Base-by-base conservation (phyloP, 2,888 invertebrate species). In the Drosophila yooni region DNA sequence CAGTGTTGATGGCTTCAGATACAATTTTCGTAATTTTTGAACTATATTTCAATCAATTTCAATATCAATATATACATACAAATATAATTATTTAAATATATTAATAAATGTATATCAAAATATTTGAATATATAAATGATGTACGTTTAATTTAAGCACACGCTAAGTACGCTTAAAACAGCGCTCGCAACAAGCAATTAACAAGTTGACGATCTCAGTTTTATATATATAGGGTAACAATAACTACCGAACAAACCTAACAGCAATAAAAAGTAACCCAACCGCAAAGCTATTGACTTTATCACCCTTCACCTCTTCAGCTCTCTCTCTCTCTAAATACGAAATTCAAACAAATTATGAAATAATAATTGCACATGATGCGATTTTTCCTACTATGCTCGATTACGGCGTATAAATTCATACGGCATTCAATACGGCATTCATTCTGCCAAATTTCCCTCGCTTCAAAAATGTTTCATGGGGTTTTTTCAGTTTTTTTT, bases 341-440 rank as follows among this genome's bases (percentile, higher is more conserved):
- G 51, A 59, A 68, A 79, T 65, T 79, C 83, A 88, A 84, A 82
- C 83, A 91, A 86, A 88, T 89, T 88, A 90, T 90, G 87, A 86
- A 88, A 86, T 88, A 89, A 90, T 90, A 89, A 90, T 89, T 86
- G 82, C 61, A 94, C 64, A 84, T 87, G 81, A 87, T 87, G 79
- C 70, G 77, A 88, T 84, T 82, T 76, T 59, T 59, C 67, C 38
- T 74, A 70, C 40, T 67, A 66, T 77, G 72, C 33, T 72, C 67
- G 78, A 80, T 76, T 83, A 78, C 54, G 66, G 66, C 59, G 15
- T 15, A 46, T 15, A 25, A 25, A 61, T 56, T 59, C 66, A 59
- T 81, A 46, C 15, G 64, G 66, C 63, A 61, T 59, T 59, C 58
- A 80, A 74, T 65, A n/a, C 48, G 53, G 66, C 66, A 66, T 68